Evolutionary conservation across 1,140 invertebrate genomes (phyloP), one percentile per base, ranked within the genome.

Genomic region (Calosoma granatense): DNA sequence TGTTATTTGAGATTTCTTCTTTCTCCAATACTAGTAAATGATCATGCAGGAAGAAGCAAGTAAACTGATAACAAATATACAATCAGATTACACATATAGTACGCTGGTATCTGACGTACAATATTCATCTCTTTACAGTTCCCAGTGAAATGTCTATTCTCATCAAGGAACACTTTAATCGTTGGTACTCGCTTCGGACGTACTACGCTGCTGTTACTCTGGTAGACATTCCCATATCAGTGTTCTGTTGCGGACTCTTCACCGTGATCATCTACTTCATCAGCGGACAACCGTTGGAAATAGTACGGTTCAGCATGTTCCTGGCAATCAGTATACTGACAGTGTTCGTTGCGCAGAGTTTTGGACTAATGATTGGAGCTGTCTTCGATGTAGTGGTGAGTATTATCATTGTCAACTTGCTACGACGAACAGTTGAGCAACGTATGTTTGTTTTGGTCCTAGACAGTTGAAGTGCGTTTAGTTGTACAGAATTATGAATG

Each of bases 151-250:
- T 95, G 85, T 83, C 78, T 4, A 92, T 95, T 56, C 79, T 97
- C 63, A 79, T 87, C 17, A 90, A 94, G 67, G 94, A 97, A 72
- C 92, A 97, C 67, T 90, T 96, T 59, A 97, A 97, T 70, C 82
- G 93, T 69, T 97, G 94, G 94, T 97, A 97, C 76, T 96, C 92
- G 9, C 74, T 96, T 2, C 94, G 93, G 69, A 85, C 91, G 3
- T 97, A 93, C 66, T 97, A 94, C 66, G 76, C 85, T 22, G 88
- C 93, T 11, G 84, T 92, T 53, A 94, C 90, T 0, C 68, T 97
- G 26, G 82, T 94, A 0, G 88, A 91, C 64, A 70, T 90, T 63
- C 88, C 88, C 0, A 76, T 90, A 55, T 82, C 84, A 52, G 80
- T 89, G 72, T 39, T 90, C 1, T 84, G 86, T 57, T 91, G 89